Evolutionary conservation across 2,113 vertebrate genomes (phyloP), one percentile per base, ranked within the genome.

Genomic region (Sardina pilchardus): DNA sequence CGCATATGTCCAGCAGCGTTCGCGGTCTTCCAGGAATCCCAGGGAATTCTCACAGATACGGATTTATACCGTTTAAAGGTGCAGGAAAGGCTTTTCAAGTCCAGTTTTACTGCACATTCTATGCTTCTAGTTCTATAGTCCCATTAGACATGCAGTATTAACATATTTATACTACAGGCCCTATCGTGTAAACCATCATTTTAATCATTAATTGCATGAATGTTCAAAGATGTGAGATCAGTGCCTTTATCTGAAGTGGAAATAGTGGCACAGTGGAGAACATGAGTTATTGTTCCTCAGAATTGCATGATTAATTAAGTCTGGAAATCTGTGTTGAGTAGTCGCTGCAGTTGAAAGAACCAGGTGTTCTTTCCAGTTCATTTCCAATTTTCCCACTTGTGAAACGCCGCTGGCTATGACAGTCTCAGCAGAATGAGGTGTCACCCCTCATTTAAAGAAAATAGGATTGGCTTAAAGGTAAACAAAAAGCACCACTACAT

Each of bases 31-130:
- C 63, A 67, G 63, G n/a, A 78, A 36, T 36, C 71, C 30, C 10
- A 34, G 71, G 39, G 30, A 34, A 36, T 78, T 78, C 71, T 78
- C 71, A 78, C 71, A 78, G 71, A 36, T 34, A 78, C 39, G 71
- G 71, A 4, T 14, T 4, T n/a, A 67, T n/a, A 2, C n/a, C 30
- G 1, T 30, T 30, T 8, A 30, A 67, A 67, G 34, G 12, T 14
- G 71, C 26, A 34, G 71, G 30, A 78, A 78, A 78, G 30, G 10
- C 71, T 36, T 75, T 78, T 36, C 30, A 34, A 78, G 50, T 53
- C 17, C 50, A 17, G 50, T 19, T 21, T 9, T 10, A 47, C 45
- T 59, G 5, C 24, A 19, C 21, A 24, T 59, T 0, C 53, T 5
- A 6, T 59, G 53, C 53, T 59, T 59, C 19, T 59, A 24, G 53